Percentiles rank a stretch among this genome's conserved stretches.
These are phyloP conservation scores for Seriola quinqueradiata DNA, from an alignment of 2,113 vertebrate species.

Conservation along the genomic window DNA sequence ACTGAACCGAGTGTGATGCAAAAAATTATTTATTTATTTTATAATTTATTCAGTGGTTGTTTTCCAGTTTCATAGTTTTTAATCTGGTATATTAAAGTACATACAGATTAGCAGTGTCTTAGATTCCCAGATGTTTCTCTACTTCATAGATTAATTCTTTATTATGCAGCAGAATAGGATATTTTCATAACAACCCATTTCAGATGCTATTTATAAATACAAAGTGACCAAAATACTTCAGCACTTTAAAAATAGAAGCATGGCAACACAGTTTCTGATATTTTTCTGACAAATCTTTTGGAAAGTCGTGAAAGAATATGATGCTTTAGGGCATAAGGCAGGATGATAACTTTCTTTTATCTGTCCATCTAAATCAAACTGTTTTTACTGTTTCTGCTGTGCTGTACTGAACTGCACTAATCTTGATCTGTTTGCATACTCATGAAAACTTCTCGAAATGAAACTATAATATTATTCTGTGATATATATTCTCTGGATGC, in stretches of 20 bases:
- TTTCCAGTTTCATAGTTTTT: conserved; percentile 29
- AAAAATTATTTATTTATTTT: neutral
- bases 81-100: conserved; percentile 35
- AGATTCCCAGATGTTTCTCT: conserved; percentile 15
- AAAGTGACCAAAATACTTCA: conserved; percentile 48
- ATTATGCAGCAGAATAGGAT: conserved; percentile 23
- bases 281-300: conserved; percentile 7
- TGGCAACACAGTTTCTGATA: neutral
- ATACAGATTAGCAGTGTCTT: neutral
- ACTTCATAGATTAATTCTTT: conserved; percentile 21
- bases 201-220: conserved; percentile 44
- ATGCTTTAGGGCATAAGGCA: neutral
- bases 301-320: neutral
- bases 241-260: conserved; percentile 50
- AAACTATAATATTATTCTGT: neutral
- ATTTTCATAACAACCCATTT: conserved; percentile 25
- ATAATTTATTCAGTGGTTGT: conserved; percentile 31
- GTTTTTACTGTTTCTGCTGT: neutral
- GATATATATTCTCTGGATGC: neutral
- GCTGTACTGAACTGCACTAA: neutral
- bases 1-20: conserved; percentile 36
- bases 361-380: neutral
- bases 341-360: neutral
- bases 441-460: neutral
- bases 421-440: neutral